Evolutionary conservation across 2,888 invertebrate genomes (phyloP).

Genomic region (Rapana venosa): DNA sequence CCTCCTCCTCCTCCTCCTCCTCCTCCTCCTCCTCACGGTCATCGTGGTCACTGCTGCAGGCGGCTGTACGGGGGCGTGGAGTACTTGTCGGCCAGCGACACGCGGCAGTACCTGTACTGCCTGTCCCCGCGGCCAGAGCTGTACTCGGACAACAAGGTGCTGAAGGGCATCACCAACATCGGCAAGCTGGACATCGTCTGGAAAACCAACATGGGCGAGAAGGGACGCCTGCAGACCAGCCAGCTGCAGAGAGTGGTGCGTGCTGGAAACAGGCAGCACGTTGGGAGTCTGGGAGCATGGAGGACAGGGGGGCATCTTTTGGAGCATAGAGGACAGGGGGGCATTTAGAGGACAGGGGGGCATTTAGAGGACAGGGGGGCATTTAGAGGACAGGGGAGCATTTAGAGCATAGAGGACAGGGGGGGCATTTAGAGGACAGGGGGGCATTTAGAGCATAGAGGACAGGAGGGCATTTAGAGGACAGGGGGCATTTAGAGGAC

Average conservation of each 20-base stretch:
- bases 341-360: neutral
- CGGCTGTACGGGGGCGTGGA: conserved; percentile 78
- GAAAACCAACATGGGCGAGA: conserved; percentile 97
- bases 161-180: conserved; percentile 83
- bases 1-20: neutral
- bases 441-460: no score
- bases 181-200: conserved; percentile 99
- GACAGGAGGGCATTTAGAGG: no score
- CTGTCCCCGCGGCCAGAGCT: conserved; percentile 89
- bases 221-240: conserved; percentile 97
- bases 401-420: no score
- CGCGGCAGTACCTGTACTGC: conserved; percentile 96
- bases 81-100: conserved; percentile 90
- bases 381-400: no score
- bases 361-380: no score
- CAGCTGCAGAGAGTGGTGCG: conserved; percentile 91
- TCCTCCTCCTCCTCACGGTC: no score
- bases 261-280: conserved; percentile 40
- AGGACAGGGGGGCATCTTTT: neutral
- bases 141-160: conserved; percentile 86
- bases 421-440: no score
- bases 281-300: no score
- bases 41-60: neutral
- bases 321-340: neutral
- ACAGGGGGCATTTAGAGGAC: no score